A percentile compares a stretch with the other conserved stretches of the same genome.
Evolutionary conservation across 2,113 vertebrate genomes (phyloP).

Genomic region (Sciurus niger): DNA sequence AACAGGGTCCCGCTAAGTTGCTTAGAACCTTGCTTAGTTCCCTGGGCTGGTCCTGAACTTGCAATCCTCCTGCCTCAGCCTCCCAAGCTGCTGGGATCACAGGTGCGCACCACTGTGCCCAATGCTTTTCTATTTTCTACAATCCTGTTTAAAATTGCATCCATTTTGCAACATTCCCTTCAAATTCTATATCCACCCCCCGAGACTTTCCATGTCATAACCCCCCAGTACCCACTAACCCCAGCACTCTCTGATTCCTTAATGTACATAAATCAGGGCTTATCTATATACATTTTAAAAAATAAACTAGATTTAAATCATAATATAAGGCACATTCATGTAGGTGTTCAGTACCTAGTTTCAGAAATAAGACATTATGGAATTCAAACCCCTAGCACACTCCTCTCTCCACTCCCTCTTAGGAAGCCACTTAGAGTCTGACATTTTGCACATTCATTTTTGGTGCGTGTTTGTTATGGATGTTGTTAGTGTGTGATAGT

Average conservation of each 20-base stretch:
- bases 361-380: background rate
- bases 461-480: background rate
- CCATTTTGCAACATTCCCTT: background rate
- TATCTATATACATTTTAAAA: background rate
- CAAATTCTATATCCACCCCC: background rate
- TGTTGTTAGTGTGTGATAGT: too few species aligned
- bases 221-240: background rate
- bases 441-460: slow-evolving; percentile 9
- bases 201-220: background rate
- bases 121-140: background rate
- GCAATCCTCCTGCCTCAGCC: too few species aligned
- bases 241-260: background rate
- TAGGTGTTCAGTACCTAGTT: background rate
- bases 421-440: background rate
- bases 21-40: too few species aligned
- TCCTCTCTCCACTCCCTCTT: background rate
- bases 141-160: background rate
- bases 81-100: too few species aligned
- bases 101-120: too few species aligned
- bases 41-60: too few species aligned
- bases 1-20: too few species aligned
- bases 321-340: background rate
- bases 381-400: background rate
- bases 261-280: background rate
- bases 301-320: background rate